Evolutionary conservation across 2,797 vertebrate genomes (phyloP).

Genomic region (Anguilla anguilla): DNA sequence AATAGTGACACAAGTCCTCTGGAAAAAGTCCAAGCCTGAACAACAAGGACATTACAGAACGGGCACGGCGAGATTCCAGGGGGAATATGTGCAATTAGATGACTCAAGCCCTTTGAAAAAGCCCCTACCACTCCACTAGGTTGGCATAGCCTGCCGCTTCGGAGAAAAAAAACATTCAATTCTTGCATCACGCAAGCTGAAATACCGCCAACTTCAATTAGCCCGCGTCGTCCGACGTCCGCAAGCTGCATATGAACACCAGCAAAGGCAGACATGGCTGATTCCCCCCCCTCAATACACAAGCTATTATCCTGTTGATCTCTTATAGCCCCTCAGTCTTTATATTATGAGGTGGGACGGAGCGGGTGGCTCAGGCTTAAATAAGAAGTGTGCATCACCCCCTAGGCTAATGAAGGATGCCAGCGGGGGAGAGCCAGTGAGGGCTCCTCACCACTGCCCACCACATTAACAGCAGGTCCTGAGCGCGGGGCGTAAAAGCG

Average conservation of each 20-base stretch:
- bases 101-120: background rate
- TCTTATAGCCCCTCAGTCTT: background rate
- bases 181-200: background rate
- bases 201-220: background rate
- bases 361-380: background rate
- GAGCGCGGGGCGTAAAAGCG: background rate
- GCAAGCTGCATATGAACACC: background rate
- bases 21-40: conserved; percentile 4
- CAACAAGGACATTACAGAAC: conserved; percentile 3
- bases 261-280: background rate
- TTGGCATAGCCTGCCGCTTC: background rate
- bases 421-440: background rate
- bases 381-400: background rate
- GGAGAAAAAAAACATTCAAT: background rate
- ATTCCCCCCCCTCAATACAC: background rate
- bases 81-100: conserved; percentile 12
- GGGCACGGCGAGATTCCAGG: background rate
- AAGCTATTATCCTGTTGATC: background rate
- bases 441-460: background rate
- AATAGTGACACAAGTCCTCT: conserved; percentile 6
- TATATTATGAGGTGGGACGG: background rate
- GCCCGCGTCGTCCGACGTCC: background rate
- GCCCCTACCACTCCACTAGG: background rate
- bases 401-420: background rate
- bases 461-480: background rate